Evolutionary conservation across 1,140 invertebrate genomes (phyloP).

Genomic region (Melanaphis sacchari): DNA sequence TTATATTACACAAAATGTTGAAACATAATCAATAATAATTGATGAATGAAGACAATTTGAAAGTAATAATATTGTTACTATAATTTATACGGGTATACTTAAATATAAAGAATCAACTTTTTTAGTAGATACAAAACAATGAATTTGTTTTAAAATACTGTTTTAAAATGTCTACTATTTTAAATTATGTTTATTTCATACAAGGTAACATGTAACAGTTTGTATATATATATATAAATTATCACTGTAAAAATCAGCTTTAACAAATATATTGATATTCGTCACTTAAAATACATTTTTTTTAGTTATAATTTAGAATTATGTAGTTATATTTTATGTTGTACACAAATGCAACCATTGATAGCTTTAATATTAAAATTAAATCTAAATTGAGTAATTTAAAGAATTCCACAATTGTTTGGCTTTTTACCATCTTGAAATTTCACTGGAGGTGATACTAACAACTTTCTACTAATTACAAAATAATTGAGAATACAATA

Average conservation of each 20-base stretch:
- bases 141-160: background rate
- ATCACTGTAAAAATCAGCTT: background rate
- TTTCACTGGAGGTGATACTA: background rate
- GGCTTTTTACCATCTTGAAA: background rate
- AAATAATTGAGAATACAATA: background rate
- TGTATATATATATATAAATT: background rate
- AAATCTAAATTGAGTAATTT: background rate
- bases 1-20: too few relatives aligned
- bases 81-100: too few relatives aligned
- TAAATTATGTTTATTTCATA: background rate
- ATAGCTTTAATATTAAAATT: background rate
- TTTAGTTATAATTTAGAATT: background rate
- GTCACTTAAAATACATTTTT: background rate
- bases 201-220: background rate
- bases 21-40: too few relatives aligned
- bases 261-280: too few relatives aligned
- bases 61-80: too few relatives aligned
- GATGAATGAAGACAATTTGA: too few relatives aligned
- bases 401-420: background rate
- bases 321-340: background rate
- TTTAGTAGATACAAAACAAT: background rate
- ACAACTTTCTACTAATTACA: background rate
- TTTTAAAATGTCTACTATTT: background rate
- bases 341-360: background rate
- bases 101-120: background rate